Conservation (phyloP, 2,113 vertebrate species). For the Chionodraco myersi region DNA sequence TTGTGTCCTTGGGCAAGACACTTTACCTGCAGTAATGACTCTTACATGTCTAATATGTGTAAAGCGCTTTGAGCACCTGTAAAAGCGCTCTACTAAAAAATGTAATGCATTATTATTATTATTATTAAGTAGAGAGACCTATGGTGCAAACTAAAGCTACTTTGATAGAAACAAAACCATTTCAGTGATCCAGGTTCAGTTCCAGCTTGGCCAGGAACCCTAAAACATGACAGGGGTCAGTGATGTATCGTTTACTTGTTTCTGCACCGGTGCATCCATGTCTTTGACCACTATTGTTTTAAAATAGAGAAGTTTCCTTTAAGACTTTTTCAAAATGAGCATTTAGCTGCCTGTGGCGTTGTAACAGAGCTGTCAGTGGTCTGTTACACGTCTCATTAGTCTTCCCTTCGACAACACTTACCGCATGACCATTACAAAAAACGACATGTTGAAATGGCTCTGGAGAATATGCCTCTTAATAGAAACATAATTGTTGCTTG, state of each 20-base stretch:
- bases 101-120: no score
- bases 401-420: conserved; percentile 5
- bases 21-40: no score
- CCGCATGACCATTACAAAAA: background rate
- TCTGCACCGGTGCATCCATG: background rate
- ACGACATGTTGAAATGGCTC: conserved; percentile 4
- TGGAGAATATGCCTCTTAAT: conserved; percentile 5
- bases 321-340: background rate
- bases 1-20: no score
- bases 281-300: background rate
- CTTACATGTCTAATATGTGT: no score
- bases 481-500: conserved; percentile 9
- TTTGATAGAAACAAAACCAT: background rate
- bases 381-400: conserved; percentile 18
- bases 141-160: conserved; percentile 22
- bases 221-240: background rate
- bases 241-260: conserved; percentile 9
- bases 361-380: conserved; percentile 15
- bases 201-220: conserved; percentile 21
- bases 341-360: conserved; percentile 6
- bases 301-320: background rate
- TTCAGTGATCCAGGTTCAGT: background rate
- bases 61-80: no score
- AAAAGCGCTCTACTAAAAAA: no score
- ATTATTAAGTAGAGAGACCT: background rate